Evolutionary conservation across 2,113 vertebrate species (phyloP), one percentile per base, ranked within the genome.

Genomic region (Larimichthys polyactis): DNA sequence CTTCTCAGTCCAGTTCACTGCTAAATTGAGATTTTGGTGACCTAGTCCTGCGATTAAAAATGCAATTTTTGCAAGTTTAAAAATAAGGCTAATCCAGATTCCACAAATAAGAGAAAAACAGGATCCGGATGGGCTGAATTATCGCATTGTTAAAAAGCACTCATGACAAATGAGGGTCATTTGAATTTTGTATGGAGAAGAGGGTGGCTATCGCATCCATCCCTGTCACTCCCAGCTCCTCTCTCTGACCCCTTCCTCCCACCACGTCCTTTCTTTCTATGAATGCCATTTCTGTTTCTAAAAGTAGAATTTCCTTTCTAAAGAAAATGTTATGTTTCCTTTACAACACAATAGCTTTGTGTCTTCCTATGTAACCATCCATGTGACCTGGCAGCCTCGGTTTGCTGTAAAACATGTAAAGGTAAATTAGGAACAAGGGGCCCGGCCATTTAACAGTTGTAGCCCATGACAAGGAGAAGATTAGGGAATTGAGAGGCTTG

Each of bases 401-500:
- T 69, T 75, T 68, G 75, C 78, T 93, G 89, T 90, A 92, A 89
- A 93, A 94, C 90, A 91, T 48, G 80, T 51, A 80, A 82, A 89
- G 86, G 81, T 90, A 88, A 90, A 91, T 89, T 85, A 90, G 81
- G 83, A 90, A 88, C 87, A 91, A 90, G 79, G 75, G 77, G 72
- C 84, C 64, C 36, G 32, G 90, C 82, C 88, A 77, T 93, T 92
- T 93, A 94, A 91, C 91, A 89, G 87, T 91, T 91, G 92, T 93
- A 91, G 81, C 66, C 78, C 87, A 89, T 90, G 92, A 94, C 89
- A 94, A 93, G 88, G 80, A 87, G 85, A 87, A 87, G 92, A 94
- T 95, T 93, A 89, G 87, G 87, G 84, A 94, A 93, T 90, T 91
- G 90, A 92, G 92, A 92, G 85, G 81, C 86, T 91, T 93, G 90